These are phyloP conservation scores for Gymnocypris eckloni DNA, from an alignment of 2,797 vertebrate genomes.

Conservation along the genomic window DNA sequence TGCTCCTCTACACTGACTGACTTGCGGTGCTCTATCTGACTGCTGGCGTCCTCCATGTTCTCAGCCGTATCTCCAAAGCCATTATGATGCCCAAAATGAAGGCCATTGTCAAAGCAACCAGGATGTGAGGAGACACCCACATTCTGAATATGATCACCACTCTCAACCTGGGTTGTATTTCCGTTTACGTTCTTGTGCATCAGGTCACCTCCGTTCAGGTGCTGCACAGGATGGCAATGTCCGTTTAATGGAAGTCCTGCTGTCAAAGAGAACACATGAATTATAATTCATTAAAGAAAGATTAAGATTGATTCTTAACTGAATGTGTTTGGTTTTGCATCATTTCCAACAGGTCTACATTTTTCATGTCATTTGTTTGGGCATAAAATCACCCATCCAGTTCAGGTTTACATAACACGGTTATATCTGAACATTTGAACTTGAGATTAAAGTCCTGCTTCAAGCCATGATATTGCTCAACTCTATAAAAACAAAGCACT, in stretches of 20 bases:
- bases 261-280: conserved; percentile 79
- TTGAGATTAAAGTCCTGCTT: conserved; percentile 64
- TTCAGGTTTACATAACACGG: conserved; percentile 48
- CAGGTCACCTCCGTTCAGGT: conserved; percentile 76
- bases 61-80: conserved; percentile 86
- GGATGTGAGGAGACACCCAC: conserved; percentile 15
- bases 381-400: conserved; percentile 39
- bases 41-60: conserved; percentile 83
- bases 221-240: conserved; percentile 70
- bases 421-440: conserved; percentile 55
- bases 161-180: not conserved
- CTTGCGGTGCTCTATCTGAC: conserved; percentile 89
- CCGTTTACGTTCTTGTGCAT: conserved; percentile 66
- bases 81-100: conserved; percentile 84
- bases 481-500: conserved; percentile 31
- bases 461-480: conserved; percentile 1
- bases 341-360: conserved; percentile 35
- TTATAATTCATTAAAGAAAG: conserved; percentile 57
- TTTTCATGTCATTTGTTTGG: not conserved
- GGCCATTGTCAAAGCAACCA: conserved; percentile 74
- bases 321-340: conserved; percentile 71
- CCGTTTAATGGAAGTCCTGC: conserved; percentile 84
- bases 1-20: conserved; percentile 86
- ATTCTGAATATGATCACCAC: conserved; percentile 28
- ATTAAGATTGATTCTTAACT: not conserved